Evolutionary conservation across 2,797 vertebrate species (phyloP).

Genomic region (Clarias laeviceps): DNA sequence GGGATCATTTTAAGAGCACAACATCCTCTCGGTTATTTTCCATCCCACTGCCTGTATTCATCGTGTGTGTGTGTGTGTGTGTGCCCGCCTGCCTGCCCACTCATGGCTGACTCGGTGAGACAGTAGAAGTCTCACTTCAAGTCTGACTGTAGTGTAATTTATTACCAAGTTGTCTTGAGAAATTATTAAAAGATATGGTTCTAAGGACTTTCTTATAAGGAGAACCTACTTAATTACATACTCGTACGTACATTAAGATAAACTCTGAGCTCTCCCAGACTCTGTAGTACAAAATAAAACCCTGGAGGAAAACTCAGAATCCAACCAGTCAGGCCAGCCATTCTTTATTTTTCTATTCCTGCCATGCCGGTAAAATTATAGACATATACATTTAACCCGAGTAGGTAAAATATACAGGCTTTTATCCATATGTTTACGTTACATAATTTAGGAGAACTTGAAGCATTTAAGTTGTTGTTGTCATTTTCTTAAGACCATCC

Average conservation of each 20-base stretch:
- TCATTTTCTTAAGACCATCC: too few species aligned
- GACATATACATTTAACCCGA: background rate
- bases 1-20: constrained; percentile 12
- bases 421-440: background rate
- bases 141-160: background rate
- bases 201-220: background rate
- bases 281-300: too few species aligned
- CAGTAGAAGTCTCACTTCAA: background rate
- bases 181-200: background rate
- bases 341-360: background rate
- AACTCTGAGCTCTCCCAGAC: too few species aligned
- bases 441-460: background rate
- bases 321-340: too few species aligned
- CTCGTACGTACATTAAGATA: too few species aligned
- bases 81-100: background rate
- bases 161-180: background rate
- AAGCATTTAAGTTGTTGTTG: background rate
- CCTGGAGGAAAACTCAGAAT: too few species aligned
- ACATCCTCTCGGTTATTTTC: constrained; percentile 29
- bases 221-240: too few species aligned
- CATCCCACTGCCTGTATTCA: background rate
- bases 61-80: background rate
- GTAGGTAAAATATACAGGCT: background rate
- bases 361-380: background rate
- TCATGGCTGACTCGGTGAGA: background rate